Evolutionary conservation across 2,113 vertebrate genomes (phyloP).

Genomic region (Acrocephalus kingi): DNA sequence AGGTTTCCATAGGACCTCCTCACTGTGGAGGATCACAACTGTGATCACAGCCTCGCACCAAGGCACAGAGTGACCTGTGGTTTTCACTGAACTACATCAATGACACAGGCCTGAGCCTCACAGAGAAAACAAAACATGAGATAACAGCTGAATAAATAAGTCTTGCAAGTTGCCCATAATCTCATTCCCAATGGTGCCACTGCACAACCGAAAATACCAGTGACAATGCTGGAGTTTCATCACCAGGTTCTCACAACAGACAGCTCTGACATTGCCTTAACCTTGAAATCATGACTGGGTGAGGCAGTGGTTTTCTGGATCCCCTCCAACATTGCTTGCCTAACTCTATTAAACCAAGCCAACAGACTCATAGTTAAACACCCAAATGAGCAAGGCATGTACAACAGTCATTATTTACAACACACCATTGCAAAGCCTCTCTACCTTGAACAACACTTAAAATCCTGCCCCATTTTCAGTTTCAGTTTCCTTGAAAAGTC

Average conservation of each 20-base stretch:
- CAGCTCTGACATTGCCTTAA: constrained; percentile 4
- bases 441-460: not conserved
- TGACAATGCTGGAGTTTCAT: not conserved
- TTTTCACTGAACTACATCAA: not conserved
- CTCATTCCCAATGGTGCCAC: not conserved
- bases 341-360: not conserved
- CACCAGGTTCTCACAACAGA: not conserved
- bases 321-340: not conserved
- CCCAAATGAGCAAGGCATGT: not conserved
- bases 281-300: not conserved
- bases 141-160: not conserved
- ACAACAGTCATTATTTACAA: not conserved
- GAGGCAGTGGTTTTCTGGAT: not conserved
- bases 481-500: not conserved
- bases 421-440: not conserved
- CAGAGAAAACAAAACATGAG: not conserved
- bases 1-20: not conserved
- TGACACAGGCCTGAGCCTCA: accelerated
- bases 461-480: not conserved
- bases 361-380: constrained; percentile 4
- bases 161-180: not conserved
- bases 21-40: not conserved
- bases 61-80: not conserved
- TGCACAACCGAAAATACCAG: not conserved
- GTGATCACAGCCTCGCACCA: not conserved